A percentile compares a stretch with the other conserved stretches of the same genome.
Conservation (phyloP, 2,888 invertebrate species). For the Diplazon laetatorius region DNA sequence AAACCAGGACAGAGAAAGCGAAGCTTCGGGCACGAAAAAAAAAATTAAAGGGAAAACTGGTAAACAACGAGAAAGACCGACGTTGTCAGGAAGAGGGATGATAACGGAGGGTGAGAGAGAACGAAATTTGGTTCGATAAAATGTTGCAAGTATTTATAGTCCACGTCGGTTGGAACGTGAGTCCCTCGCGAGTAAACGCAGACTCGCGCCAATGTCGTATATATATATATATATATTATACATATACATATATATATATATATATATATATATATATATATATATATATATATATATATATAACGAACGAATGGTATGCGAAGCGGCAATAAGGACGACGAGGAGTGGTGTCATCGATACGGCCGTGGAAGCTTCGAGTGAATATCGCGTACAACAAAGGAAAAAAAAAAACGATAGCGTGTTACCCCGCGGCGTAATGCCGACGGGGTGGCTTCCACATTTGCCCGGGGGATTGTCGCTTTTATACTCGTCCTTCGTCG, state of each 20-base stretch:
- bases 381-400: conserved; percentile 51
- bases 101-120: conserved; percentile 33
- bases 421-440: conserved; percentile 31
- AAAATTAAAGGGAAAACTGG: conserved; percentile 12
- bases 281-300: conserved; percentile 6
- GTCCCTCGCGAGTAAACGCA: conserved; percentile 9
- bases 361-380: conserved; percentile 7
- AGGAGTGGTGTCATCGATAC: background rate
- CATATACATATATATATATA: too few relatives aligned
- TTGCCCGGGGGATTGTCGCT: conserved; percentile 23
- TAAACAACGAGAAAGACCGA: background rate
- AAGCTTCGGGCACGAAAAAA: too few relatives aligned
- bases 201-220: background rate
- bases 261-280: background rate
- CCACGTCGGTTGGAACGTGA: conserved; percentile 29
- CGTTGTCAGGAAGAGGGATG: conserved; percentile 1
- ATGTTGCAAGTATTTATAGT: conserved; percentile 54
- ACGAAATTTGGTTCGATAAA: conserved; percentile 59
- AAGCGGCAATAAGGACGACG: background rate
- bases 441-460: conserved; percentile 27
- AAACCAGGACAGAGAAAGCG: too few relatives aligned
- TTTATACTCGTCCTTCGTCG: too few relatives aligned
- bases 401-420: conserved; percentile 20
- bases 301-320: background rate
- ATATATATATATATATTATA: too few relatives aligned